Evolutionary conservation across 2,888 invertebrate species (phyloP).

Genomic region (Drosophila kuntzei): DNA sequence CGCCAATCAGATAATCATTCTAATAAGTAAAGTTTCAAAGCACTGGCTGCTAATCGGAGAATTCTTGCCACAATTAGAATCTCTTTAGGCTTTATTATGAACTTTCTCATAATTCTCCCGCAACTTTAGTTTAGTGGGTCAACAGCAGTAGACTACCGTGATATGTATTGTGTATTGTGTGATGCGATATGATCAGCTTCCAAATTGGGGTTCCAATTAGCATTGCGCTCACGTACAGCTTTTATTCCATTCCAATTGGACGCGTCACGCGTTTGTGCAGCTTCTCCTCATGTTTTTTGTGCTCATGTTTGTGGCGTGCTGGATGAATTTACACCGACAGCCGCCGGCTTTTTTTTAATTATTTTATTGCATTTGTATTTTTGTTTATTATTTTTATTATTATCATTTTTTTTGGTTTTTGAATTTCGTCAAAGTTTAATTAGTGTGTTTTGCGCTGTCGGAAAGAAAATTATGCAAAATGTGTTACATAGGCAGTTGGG

Average conservation of each 20-base stretch:
- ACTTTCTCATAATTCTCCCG: slow-evolving; percentile 58
- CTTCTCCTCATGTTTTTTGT: slow-evolving; percentile 24
- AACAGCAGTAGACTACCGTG: slow-evolving; percentile 7
- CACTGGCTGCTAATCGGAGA: slow-evolving; percentile 14
- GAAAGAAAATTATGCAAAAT: slow-evolving; percentile 74
- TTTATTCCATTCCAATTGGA: slow-evolving; percentile 19
- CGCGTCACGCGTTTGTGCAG: slow-evolving; percentile 46
- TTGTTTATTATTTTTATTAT: slow-evolving; percentile 16
- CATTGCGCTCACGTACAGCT: slow-evolving; percentile 63
- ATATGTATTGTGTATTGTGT: slow-evolving; percentile 33
- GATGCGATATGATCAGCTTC: slow-evolving; percentile 45
- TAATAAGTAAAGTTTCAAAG: not conserved
- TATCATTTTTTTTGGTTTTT: slow-evolving; percentile 29
- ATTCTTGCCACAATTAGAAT: slow-evolving; percentile 59
- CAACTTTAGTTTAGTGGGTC: slow-evolving; percentile 42
- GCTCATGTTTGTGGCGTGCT: slow-evolving; percentile 37
- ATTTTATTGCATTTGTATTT: slow-evolving; percentile 70
- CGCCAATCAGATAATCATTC: not conserved
- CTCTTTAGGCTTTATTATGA: slow-evolving; percentile 32
- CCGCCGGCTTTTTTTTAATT: slow-evolving; percentile 61
- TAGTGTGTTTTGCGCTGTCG: slow-evolving; percentile 63
- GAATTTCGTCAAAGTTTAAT: slow-evolving; percentile 69
- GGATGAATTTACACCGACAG: slow-evolving; percentile 59
- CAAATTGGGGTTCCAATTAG: slow-evolving; percentile 49
- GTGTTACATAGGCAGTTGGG: slow-evolving; percentile 73